Base-by-base conservation (phyloP, 2,797 vertebrate genomes). In the Gouania willdenowi region DNA sequence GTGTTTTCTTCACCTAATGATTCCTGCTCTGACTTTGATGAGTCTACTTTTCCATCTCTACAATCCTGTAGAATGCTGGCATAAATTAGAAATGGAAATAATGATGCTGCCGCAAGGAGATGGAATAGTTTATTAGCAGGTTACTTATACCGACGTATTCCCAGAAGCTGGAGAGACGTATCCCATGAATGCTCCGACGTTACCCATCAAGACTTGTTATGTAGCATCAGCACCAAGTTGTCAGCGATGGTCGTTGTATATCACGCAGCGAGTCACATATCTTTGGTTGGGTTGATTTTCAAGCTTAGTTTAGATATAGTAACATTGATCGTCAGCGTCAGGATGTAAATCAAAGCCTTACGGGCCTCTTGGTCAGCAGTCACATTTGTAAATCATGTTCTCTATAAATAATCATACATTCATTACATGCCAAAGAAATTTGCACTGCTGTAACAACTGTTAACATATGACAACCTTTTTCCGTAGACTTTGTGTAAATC, bases 331-430 rank as follows among this genome's bases (percentile, higher is more conserved):
- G 19, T 71, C 56, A 53, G 54, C 20, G 20, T 42, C 46, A 56
- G 58, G 51, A 59, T 61, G 52, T 41, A 63, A 59, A 73, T 69
- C 28, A 25, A 16, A 27, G 46, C 55, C 56, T 57, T 34, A 9
- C 30, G 27, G 45, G 43, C 32, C 42, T 24, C 16, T 43, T 26
- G 39, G 69, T 66, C 59, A 71, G 36, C 66, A 36, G 66, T 74
- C 51, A 64, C 61, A 51, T 48, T 36, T 23, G 4, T 19, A 39
- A 50, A 61, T 41, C 48, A 54, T 29, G 53, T 14, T 1, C 14
- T 34, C 34, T 30, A 53, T 55, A 68, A 75, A 73, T 67, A 66
- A 71, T 37, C 9, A 25, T 32, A 59, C 27, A 46, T 46, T 56
- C 24, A 52, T 48, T 26, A 42, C 17, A 7, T 23, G 21, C 6